These are phyloP conservation scores for Corydoras sp. DNA, from an alignment of 2,113 vertebrate genomes.

Conservation along the genomic window DNA sequence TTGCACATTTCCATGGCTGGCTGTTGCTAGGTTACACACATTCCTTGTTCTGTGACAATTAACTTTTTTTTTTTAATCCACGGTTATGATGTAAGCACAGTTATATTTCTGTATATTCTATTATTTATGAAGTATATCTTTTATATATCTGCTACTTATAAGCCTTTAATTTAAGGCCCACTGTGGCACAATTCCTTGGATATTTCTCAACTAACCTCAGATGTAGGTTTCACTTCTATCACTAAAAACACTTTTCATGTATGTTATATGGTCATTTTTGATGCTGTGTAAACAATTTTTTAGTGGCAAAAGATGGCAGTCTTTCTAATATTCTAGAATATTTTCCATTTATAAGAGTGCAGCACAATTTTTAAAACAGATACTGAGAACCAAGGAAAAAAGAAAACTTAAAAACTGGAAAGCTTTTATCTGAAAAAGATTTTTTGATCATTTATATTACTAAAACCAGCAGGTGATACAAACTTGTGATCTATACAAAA, in stretches of 20 bases:
- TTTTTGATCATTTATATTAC: constrained; percentile 1
- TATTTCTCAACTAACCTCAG: too few species aligned
- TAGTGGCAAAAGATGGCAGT: neutral
- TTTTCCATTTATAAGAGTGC: constrained; percentile 1
- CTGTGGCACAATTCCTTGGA: too few species aligned
- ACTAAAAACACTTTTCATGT: too few species aligned
- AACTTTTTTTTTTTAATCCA: constrained; percentile 44
- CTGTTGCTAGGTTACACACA: constrained; percentile 47
- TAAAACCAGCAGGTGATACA: neutral
- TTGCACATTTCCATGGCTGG: constrained; percentile 36
- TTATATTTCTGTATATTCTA: constrained; percentile 29
- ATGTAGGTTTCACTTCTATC: too few species aligned
- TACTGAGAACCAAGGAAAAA: neutral
- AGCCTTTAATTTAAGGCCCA: neutral
- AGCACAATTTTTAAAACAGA: constrained; percentile 1
- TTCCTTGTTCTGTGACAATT: constrained; percentile 45
- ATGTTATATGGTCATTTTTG: too few species aligned
- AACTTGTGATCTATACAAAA: too few species aligned
- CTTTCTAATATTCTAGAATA: neutral
- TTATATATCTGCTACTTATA: constrained; percentile 15
- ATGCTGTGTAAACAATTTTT: too few species aligned
- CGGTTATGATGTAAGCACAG: constrained; percentile 31
- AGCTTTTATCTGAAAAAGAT: neutral
- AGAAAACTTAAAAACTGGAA: neutral
- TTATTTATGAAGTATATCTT: constrained; percentile 28